Base-by-base conservation (phyloP, 1,140 invertebrate species). In the Leptinotarsa undecemlineata region DNA sequence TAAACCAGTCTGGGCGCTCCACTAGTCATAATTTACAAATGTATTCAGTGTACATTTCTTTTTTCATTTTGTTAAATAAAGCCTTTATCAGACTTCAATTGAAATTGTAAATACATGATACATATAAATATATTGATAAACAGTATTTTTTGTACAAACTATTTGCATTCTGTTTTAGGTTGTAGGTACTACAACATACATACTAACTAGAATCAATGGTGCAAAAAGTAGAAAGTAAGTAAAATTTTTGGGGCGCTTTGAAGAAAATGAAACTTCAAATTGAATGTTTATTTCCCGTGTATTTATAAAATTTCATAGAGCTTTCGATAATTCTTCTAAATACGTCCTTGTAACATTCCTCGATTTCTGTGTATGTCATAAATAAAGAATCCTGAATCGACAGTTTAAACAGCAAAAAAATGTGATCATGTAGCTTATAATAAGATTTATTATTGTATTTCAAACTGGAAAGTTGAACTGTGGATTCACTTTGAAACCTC, bases 161-260 rank as follows among this genome's bases (percentile, higher is more conserved):
- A 71, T 75, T 79, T 48, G 72, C 76, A 77, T 77, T 76, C 78
- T 79, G 73, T 74, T 78, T 76, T 72, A 67, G 48, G 61, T 74
- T 51, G 72, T 76, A 75, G 74, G 73, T n/a, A n/a, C n/a, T n/a
- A n/a, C n/a, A n/a, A n/a, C n/a, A n/a, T n/a, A n/a, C 67, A 71
- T 47, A 69, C 33, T 47, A 69, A 69, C 60, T 80, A 76, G 79
- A 82, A 82, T 82, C 79, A 81, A 82, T 82, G 79, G 79, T 81
- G 79, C 79, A 80, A 81, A 15, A 57, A 57, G 75, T 69, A 69
- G 68, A 21, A 47, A 69, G 33, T 69, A 69, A 69, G 68, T 48
- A 19, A 69, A 62, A 21, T 48, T 48, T 69, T 48, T 48, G 68
- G 68, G 68, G 68, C 68, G 20, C 14, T 51, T 48, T 69, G 48